Conservation (phyloP, 2,113 vertebrate species). For the Chrysochloris asiatica region DNA sequence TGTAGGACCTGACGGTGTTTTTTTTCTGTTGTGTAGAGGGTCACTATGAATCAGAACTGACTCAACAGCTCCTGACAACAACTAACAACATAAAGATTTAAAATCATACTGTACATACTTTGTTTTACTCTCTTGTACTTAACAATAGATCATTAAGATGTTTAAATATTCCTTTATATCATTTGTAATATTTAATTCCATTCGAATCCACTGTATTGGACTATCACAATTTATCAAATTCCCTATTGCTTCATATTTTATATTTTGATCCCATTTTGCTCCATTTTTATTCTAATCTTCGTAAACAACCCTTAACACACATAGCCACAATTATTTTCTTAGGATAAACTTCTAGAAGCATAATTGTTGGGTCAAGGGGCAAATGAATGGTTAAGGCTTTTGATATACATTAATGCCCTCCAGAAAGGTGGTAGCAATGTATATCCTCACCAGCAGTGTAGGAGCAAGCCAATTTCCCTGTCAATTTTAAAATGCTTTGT, state of each 20-base stretch:
- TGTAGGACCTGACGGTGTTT: no score
- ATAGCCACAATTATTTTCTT: conserved; percentile 37
- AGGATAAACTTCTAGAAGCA: conserved; percentile 46
- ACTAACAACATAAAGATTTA: no score
- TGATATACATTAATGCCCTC: conserved; percentile 55
- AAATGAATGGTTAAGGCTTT: conserved; percentile 48
- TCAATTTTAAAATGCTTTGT: conserved; percentile 62
- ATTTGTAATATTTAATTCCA: neutral
- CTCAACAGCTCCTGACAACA: no score
- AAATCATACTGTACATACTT: neutral
- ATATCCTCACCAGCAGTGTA: neutral
- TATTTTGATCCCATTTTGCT: conserved; percentile 42
- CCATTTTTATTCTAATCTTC: conserved; percentile 15
- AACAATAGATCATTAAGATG: neutral
- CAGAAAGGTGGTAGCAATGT: conserved; percentile 25
- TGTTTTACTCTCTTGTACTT: neutral
- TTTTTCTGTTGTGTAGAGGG: no score
- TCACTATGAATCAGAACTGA: no score
- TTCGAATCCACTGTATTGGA: neutral
- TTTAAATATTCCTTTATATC: neutral
- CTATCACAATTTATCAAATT: neutral
- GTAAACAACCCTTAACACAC: conserved; percentile 25
- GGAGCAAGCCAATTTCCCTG: conserved; percentile 54
- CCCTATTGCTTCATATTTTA: neutral
- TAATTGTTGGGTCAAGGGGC: conserved; percentile 45